Percentiles rank a stretch among this genome's conserved stretches.
These are phyloP conservation scores for Scaptomyza parva DNA, from an alignment of 2,888 invertebrate species.

Conservation along the genomic window DNA sequence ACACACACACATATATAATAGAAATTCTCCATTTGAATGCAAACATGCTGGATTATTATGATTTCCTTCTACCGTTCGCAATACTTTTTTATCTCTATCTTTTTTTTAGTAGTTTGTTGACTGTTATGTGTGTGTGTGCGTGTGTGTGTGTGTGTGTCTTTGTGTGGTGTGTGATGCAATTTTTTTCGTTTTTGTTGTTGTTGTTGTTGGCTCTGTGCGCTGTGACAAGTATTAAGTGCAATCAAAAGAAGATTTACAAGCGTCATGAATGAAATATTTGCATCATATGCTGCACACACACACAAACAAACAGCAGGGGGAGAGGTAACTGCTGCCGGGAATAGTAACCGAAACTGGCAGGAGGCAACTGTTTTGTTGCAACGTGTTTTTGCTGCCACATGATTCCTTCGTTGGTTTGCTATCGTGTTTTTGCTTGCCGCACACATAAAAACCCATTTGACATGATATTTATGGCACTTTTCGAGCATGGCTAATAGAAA, in stretches of 20 bases:
- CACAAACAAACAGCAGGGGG: too few relatives aligned
- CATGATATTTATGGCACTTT: conserved; percentile 69
- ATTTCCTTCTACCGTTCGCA: conserved; percentile 68
- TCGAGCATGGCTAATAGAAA: conserved; percentile 50
- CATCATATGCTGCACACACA: conserved; percentile 67
- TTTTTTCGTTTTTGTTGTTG: conserved; percentile 28
- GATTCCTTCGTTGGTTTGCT: conserved; percentile 18
- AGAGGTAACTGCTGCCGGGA: too few relatives aligned
- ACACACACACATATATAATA: conserved; percentile 23
- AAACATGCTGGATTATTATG: conserved; percentile 78
- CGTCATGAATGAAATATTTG: conserved; percentile 79
- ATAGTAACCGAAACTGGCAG: conserved; percentile 2
- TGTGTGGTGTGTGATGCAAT: conserved; percentile 44
- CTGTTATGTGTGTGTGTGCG: conserved; percentile 25
- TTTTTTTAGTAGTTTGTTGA: conserved; percentile 31
- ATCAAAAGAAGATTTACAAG: conserved; percentile 80
- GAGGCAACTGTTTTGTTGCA: conserved; percentile 46
- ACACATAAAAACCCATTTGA: conserved; percentile 70
- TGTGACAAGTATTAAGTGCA: conserved; percentile 79
- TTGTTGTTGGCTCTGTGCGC: conserved; percentile 29
- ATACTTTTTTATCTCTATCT: conserved; percentile 24
- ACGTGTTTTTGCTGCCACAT: conserved; percentile 38
- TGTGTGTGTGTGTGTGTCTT: conserved; percentile 28
- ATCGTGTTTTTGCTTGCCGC: conserved; percentile 17
- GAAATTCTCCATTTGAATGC: conserved; percentile 77